Evolutionary conservation across 2,113 vertebrate species (phyloP).

Genomic region (Tyrannus savana): DNA sequence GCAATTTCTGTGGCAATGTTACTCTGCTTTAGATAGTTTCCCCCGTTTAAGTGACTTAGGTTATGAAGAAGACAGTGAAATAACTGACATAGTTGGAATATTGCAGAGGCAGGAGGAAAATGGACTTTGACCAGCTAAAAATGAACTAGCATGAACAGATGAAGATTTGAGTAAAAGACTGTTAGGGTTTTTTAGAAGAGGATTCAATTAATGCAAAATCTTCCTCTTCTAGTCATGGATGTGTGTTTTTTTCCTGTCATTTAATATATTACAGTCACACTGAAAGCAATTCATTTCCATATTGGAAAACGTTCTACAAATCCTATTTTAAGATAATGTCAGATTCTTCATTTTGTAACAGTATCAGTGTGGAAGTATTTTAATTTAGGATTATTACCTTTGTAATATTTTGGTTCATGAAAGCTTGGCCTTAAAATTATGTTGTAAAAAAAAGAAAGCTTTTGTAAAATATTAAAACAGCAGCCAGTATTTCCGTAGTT

Average conservation of each 20-base stretch:
- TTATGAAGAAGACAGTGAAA: not conserved
- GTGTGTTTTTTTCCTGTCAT: not conserved
- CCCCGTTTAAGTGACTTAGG: rapidly evolving
- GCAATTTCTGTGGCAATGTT: not conserved
- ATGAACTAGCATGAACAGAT: not conserved
- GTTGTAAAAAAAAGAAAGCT: not conserved
- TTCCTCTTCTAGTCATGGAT: not conserved
- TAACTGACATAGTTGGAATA: not conserved
- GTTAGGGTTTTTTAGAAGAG: not conserved
- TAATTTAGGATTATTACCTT: not conserved
- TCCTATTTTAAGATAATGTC: not conserved
- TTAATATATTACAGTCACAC: not conserved
- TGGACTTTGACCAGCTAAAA: not conserved
- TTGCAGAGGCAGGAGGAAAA: not conserved
- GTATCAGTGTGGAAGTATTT: not conserved
- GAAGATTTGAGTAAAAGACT: not conserved
- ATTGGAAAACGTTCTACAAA: not conserved
- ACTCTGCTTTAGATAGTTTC: not conserved
- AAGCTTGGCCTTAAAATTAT: not conserved
- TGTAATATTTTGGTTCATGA: not conserved
- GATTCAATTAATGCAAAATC: not conserved
- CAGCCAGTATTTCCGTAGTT: not conserved
- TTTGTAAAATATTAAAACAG: not conserved
- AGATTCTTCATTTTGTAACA: not conserved
- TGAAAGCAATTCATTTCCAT: not conserved